These are phyloP conservation scores for Lepidonotus clava DNA, from an alignment of 2,888 invertebrate genomes.

Conservation along the genomic window DNA sequence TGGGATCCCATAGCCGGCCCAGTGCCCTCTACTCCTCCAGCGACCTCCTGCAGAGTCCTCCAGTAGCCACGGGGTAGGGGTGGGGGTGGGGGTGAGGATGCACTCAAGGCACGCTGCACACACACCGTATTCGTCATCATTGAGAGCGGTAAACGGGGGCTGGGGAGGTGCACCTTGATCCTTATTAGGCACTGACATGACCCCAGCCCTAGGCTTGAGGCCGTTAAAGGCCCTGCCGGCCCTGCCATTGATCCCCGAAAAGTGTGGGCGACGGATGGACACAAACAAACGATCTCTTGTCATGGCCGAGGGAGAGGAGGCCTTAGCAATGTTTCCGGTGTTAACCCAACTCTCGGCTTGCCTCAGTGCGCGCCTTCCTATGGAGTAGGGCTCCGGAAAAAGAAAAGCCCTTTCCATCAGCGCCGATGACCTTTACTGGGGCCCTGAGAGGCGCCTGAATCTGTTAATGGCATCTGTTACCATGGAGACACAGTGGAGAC, in stretches of 20 bases:
- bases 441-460: not conserved
- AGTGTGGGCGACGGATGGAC: not conserved
- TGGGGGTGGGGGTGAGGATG: no score
- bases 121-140: no score
- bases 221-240: not conserved
- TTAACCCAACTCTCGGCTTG: no score
- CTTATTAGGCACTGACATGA: not conserved
- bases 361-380: not conserved
- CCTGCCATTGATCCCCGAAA: constrained; percentile 1
- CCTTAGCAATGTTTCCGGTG: not conserved
- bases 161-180: no score
- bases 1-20: no score
- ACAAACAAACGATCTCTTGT: not conserved
- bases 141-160: no score
- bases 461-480: not conserved
- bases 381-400: not conserved
- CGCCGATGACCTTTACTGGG: not conserved
- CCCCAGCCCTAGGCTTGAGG: not conserved
- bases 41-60: no score
- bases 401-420: constrained; percentile 12
- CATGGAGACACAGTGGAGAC: not conserved
- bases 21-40: no score
- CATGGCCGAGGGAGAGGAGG: not conserved
- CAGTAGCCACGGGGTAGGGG: no score
- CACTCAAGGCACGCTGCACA: no score